Conservation (phyloP, 2,113 vertebrate genomes). For the Conger conger region DNA sequence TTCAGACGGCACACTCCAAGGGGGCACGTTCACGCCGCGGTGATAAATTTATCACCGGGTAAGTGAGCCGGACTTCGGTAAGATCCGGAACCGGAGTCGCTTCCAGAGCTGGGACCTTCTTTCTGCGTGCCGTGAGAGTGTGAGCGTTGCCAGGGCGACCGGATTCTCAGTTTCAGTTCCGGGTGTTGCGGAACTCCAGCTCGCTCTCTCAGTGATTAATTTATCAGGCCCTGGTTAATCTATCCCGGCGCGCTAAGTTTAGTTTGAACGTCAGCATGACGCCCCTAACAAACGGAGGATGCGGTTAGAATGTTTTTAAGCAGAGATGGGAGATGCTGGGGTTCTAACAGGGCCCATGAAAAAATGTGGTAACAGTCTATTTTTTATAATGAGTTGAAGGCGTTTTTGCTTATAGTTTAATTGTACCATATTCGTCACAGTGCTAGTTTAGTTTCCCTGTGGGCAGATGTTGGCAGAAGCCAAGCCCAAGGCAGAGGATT, state of each 20-base stretch:
- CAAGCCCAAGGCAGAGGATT: background rate
- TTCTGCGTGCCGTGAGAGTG: background rate
- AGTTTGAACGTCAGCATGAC: background rate
- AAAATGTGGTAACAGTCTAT: background rate
- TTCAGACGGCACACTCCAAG: background rate
- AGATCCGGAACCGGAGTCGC: background rate
- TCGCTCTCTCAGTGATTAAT: background rate
- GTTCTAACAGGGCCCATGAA: background rate
- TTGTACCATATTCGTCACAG: background rate
- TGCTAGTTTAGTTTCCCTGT: background rate
- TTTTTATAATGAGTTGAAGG: background rate
- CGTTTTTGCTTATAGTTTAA: background rate
- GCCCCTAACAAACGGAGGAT: background rate
- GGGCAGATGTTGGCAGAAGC: background rate
- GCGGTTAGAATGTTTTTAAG: background rate
- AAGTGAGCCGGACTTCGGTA: background rate
- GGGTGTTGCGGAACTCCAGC: background rate
- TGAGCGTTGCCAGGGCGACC: background rate
- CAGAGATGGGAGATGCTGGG: background rate
- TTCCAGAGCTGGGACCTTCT: background rate
- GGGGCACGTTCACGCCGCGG: background rate
- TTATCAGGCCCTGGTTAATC: background rate
- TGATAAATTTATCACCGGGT: conserved; percentile 1
- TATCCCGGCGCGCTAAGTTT: background rate
- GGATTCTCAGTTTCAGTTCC: background rate